Base-by-base conservation (phyloP, 2,888 invertebrate genomes). In the Sminthurinus aureus region DNA sequence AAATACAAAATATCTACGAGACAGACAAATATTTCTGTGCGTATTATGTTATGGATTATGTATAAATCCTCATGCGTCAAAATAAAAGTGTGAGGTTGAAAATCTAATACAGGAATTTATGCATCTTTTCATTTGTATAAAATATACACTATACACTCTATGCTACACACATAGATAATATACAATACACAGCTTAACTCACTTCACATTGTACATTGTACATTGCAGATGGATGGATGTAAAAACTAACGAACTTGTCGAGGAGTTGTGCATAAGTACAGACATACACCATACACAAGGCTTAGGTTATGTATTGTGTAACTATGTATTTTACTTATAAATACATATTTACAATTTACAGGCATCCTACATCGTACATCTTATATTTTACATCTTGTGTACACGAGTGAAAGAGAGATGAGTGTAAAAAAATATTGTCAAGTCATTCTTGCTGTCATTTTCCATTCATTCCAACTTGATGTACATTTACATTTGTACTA, bases 381-480 rank as follows among this genome's bases (percentile, higher is more conserved):
- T 38, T 38, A 38, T 6, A 38, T 38, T 38, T 38, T 38, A 38
- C 38, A 38, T 38, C 38, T 38, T 38, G 38, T 38, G 38, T 71
- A 71, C 71, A 24, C 71, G 26, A 71, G 71, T 71, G 71, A 71
- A 71, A 71, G 71, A 71, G 71, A 71, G 71, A 71, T 24, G 71
- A 69, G 69, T 22, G 69, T n/a, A 24, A 50, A 22, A 58, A 76
- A 76, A 76, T 66, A 79, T 67, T 79, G 79, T 79, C 18, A 51
- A 79, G 79, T 79, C 79, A 79, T 79, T 38, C 51, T 69, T 9
- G 38, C 79, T 79, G 79, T 79, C 79, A 79, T 79, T 79, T 79
- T 22, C 79, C 79, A 79, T 79, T 79, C 79, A 79, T 79, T 79
- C 79, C n/a, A 69, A 67, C 69, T 79, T 50, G 22, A 69, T 79